A percentile compares a stretch with the other conserved stretches of the same genome.
Evolutionary conservation across 1,140 invertebrate genomes (phyloP).

Genomic region (Cryptotermes secundus): DNA sequence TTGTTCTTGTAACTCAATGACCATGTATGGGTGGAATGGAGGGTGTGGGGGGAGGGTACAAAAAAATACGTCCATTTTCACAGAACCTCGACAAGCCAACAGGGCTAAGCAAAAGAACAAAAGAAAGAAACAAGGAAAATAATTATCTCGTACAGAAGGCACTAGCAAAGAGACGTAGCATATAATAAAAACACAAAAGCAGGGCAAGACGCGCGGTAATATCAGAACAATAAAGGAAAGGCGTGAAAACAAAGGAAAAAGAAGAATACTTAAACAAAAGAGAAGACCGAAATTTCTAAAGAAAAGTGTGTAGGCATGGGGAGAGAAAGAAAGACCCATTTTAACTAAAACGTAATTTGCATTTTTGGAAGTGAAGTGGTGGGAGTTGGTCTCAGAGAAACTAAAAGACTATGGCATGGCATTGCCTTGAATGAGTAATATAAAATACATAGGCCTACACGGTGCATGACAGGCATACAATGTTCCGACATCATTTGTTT

Average conservation of each 20-base stretch:
- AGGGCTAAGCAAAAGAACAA: not conserved
- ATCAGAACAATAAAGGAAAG: constrained; percentile 27
- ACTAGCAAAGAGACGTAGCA: constrained; percentile 10
- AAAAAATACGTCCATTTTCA: constrained; percentile 6
- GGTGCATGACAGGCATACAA: not conserved
- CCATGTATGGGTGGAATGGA: constrained; percentile 19
- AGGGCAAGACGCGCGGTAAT: constrained; percentile 22
- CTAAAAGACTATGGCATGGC: not conserved
- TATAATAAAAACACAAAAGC: constrained; percentile 26
- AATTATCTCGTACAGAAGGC: constrained; percentile 26
- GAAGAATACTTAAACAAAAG: constrained; percentile 24
- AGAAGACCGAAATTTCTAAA: constrained; percentile 23
- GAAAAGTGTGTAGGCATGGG: not conserved
- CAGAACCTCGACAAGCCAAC: constrained; percentile 3
- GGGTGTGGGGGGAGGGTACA: not conserved
- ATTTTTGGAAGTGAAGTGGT: constrained; percentile 4
- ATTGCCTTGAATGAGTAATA: not conserved
- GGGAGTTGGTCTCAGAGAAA: not conserved
- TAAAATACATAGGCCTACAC: not conserved
- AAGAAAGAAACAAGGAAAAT: constrained; percentile 28
- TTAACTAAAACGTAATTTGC: constrained; percentile 15
- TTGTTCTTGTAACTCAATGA: constrained; percentile 29
- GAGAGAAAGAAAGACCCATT: not conserved
- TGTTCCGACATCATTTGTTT: too few relatives aligned
- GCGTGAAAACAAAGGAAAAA: constrained; percentile 25